These are phyloP conservation scores for Boleophthalmus pectinirostris DNA, from an alignment of 2,113 vertebrate species.

Conservation along the genomic window DNA sequence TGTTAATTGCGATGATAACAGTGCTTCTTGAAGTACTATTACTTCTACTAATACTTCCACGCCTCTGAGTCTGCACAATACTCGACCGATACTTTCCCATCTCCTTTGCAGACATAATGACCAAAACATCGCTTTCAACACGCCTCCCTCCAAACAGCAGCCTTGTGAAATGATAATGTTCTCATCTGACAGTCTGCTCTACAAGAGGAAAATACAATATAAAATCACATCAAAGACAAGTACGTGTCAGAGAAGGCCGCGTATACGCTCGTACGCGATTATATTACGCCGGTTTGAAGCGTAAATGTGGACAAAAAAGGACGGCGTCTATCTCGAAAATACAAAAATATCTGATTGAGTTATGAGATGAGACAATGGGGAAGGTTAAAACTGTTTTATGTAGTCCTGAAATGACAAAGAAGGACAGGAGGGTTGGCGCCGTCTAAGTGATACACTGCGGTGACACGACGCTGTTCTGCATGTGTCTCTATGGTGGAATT, in stretches of 20 bases:
- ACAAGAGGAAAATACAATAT: not conserved
- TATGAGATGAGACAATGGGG: not conserved
- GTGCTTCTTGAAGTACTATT: too few relatives aligned
- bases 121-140: not conserved
- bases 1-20: too few relatives aligned
- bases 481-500: too few relatives aligned
- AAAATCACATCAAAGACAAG: slow-evolving; percentile 55
- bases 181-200: slow-evolving; percentile 60
- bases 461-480: too few relatives aligned
- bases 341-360: not conserved
- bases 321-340: not conserved
- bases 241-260: slow-evolving; percentile 15
- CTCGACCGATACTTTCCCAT: not conserved
- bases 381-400: not conserved
- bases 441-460: not conserved
- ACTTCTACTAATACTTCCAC: too few relatives aligned
- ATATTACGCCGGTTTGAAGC: slow-evolving; percentile 17
- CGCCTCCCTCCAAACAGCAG: slow-evolving; percentile 32
- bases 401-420: not conserved
- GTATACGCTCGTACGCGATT: slow-evolving; percentile 5
- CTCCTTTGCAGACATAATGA: not conserved
- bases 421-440: not conserved
- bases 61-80: too few relatives aligned
- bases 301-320: slow-evolving; percentile 10
- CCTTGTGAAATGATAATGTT: slow-evolving; percentile 66